A percentile compares a stretch with the other conserved stretches of the same genome.
Evolutionary conservation across 1,140 invertebrate species (phyloP).

Genomic region (Nephotettix cincticeps): DNA sequence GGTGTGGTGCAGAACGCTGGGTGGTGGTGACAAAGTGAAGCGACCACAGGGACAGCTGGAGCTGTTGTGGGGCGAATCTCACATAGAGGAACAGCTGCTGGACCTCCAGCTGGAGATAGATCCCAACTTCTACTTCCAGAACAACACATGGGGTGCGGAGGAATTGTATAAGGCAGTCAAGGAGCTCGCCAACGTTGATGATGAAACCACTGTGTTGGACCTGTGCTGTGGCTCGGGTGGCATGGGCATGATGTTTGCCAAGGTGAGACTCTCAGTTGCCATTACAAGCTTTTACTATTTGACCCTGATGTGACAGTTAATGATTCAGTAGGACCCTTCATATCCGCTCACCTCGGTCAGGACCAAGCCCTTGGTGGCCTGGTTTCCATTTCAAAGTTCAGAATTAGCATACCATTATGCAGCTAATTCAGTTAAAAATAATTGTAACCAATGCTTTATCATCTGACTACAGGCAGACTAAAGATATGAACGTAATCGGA

Average conservation of each 20-base stretch:
- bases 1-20: slow-evolving; percentile 12
- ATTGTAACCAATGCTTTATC: too few relatives aligned
- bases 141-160: slow-evolving; percentile 86
- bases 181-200: slow-evolving; percentile 64
- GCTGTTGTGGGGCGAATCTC: slow-evolving; percentile 49
- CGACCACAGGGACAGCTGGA: slow-evolving; percentile 35
- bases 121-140: slow-evolving; percentile 87
- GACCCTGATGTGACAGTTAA: too few relatives aligned
- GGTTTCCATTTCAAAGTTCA: too few relatives aligned
- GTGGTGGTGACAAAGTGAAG: slow-evolving; percentile 20
- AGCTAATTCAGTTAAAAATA: too few relatives aligned
- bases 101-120: slow-evolving; percentile 84
- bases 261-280: slow-evolving; percentile 51
- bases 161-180: slow-evolving; percentile 82
- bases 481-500: too few relatives aligned
- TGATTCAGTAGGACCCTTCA: too few relatives aligned
- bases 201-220: slow-evolving; percentile 79
- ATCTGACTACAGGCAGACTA: too few relatives aligned
- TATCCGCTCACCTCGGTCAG: too few relatives aligned
- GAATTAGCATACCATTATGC: too few relatives aligned
- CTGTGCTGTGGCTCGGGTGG: slow-evolving; percentile 98
- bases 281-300: too few relatives aligned
- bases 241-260: slow-evolving; percentile 87
- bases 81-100: slow-evolving; percentile 58
- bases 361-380: too few relatives aligned